phyloP scores from a whole-genome alignment of 23 tunicate species.

The Styela clava region DNA sequence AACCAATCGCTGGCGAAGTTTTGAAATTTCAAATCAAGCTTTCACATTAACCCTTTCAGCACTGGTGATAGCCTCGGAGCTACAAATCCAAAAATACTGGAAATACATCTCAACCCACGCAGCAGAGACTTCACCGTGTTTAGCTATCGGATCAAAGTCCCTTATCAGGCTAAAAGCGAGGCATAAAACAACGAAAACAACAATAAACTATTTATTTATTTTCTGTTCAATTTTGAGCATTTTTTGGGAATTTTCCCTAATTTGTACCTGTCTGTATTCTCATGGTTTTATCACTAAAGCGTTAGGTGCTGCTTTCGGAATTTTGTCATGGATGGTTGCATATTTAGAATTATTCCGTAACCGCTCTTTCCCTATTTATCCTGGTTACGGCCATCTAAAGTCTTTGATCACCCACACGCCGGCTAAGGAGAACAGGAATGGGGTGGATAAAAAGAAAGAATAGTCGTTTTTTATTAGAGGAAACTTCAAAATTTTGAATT shows the following conservation, averaged over 20 bases:
- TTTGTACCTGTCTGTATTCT: constrained; percentile 60
- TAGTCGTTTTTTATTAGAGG: too few species aligned
- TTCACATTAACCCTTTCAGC: constrained; percentile 43
- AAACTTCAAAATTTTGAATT: too few species aligned
- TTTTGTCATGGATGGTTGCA: constrained; percentile 65
- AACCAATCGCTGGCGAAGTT: constrained; percentile 51
- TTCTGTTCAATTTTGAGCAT: constrained; percentile 30
- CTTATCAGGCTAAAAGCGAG: constrained; percentile 33
- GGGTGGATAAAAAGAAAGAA: neutral
- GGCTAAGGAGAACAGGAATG: neutral
- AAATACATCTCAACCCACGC: constrained; percentile 36
- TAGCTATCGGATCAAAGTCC: constrained; percentile 49
- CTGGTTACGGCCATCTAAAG: constrained; percentile 44
- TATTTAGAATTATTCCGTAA: constrained; percentile 54
- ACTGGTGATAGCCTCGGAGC: constrained; percentile 54
- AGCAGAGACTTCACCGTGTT: constrained; percentile 8
- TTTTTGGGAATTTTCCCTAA: constrained; percentile 47
- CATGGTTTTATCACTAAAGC: constrained; percentile 61
- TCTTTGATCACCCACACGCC: constrained; percentile 20
- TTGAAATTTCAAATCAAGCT: constrained; percentile 82
- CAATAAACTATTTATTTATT: constrained; percentile 39
- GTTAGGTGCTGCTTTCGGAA: constrained; percentile 44
- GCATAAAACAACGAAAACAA: constrained; percentile 8
- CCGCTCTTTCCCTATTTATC: constrained; percentile 40
- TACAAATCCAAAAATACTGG: constrained; percentile 58